Base-by-base conservation (phyloP, 2,797 vertebrate species). In the Valencia hispanica region DNA sequence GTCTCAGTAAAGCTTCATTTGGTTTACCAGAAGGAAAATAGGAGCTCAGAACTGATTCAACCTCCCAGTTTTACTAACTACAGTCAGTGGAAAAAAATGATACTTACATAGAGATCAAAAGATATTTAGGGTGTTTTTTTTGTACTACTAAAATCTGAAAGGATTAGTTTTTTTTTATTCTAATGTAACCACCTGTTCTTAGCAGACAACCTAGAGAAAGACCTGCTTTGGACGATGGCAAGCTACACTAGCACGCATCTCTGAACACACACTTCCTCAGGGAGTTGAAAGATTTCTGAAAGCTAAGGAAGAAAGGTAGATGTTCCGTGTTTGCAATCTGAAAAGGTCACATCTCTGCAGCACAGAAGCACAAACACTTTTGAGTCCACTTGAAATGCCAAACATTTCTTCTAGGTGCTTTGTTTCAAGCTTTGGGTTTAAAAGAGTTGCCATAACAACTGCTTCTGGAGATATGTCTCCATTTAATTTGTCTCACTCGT, bases 371-470 rank as follows among this genome's bases (percentile, higher is more conserved):
- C 59, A 63, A 63, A 63, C 17, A 61, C 57, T 61, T 59, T 30
- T 18, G 57, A 59, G 57, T 8, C 57, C 57, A 59, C 30, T 18
- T 59, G 57, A 59, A 59, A 17, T 32, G 30, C 27, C 30, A 59
- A 59, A 59, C 25, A 59, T 59, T 59, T 59, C 5, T 59, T 59
- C 57, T 59, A 63, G 57, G 34, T 63, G 32, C 18, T 63, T 63
- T 34, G 32, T 20, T 36, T 63, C 59, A 63, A 34, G 70, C 92
- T 91, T 93, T 91, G 90, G 93, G 86, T 90, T 89, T 84, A 84
- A 89, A 93, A 90, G 93, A 84, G 85, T 91, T 91, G 86, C 91
- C 87, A 74, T 84, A 75, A 84, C 84, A 85, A 87, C 87, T 85
- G 89, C 88, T 85, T 89, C 86, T 86, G 81, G 84, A 91, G 88